Conservation (phyloP, 2,797 vertebrate species). For the Ceyx erithaca region DNA sequence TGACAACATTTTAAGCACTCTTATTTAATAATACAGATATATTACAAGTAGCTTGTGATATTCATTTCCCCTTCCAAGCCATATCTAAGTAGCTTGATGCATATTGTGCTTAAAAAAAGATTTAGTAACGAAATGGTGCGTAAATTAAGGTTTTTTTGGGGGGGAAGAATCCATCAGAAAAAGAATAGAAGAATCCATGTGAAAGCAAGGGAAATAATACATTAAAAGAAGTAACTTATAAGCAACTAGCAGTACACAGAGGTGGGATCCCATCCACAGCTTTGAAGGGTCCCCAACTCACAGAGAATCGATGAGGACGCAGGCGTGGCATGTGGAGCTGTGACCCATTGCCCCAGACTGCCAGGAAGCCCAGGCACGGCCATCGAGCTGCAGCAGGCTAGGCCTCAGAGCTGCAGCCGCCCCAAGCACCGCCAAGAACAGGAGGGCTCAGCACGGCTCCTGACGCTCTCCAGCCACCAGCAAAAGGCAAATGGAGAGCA, state of each 20-base stretch:
- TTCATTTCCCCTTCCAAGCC: neutral
- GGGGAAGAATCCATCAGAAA: neutral
- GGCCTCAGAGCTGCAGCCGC: neutral
- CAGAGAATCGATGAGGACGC: neutral
- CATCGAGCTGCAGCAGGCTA: rapidly evolving
- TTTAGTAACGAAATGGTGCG: neutral
- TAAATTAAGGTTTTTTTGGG: rapidly evolving
- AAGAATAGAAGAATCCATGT: neutral
- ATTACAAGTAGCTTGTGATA: neutral
- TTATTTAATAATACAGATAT: neutral
- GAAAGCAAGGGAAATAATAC: neutral
- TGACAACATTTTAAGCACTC: neutral
- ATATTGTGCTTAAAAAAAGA: neutral
- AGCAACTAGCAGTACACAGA: neutral
- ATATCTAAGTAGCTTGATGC: neutral
- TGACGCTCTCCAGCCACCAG: neutral
- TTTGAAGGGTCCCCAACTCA: neutral
- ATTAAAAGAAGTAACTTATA: neutral
- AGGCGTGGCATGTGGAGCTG: rapidly evolving
- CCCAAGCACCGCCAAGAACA: rapidly evolving
- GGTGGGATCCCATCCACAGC: neutral
- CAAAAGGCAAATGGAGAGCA: neutral
- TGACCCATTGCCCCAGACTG: neutral
- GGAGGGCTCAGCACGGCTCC: neutral
- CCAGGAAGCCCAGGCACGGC: neutral